Evolutionary conservation across 2,797 vertebrate species (phyloP).

Genomic region (Danio jaintianensis): DNA sequence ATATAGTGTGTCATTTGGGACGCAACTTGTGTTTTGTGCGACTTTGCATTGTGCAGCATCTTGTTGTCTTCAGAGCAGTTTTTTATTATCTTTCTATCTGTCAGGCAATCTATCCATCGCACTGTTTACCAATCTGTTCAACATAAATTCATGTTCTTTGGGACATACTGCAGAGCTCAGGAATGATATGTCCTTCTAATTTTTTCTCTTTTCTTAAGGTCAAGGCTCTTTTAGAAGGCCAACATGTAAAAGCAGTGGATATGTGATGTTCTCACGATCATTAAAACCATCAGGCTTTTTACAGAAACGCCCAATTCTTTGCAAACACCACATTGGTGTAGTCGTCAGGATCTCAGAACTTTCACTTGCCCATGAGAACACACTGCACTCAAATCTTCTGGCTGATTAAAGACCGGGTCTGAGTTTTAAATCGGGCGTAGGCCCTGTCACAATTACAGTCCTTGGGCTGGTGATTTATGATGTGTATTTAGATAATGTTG

Average conservation of each 20-base stretch:
- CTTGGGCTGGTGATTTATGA: constrained; percentile 36
- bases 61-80: no score
- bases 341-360: constrained; percentile 7
- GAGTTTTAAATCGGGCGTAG: constrained; percentile 53
- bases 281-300: constrained; percentile 30
- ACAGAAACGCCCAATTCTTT: constrained; percentile 33
- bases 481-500: constrained; percentile 52
- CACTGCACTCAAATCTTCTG: constrained; percentile 34
- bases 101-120: no score
- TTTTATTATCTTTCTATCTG: no score
- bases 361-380: constrained; percentile 38
- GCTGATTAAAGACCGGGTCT: constrained; percentile 56
- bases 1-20: no score
- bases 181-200: neutral
- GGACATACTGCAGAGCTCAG: neutral
- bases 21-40: no score
- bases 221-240: constrained; percentile 20
- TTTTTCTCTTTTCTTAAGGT: neutral
- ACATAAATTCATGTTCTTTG: neutral
- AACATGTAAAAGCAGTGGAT: constrained; percentile 19
- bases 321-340: neutral
- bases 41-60: no score
- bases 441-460: constrained; percentile 55
- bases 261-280: constrained; percentile 36
- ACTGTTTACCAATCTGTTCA: neutral